A percentile compares a stretch with the other conserved stretches of the same genome.
Conservation (phyloP, 92 coral and sea anemone species). For the Umimayanthus chanpuru region DNA sequence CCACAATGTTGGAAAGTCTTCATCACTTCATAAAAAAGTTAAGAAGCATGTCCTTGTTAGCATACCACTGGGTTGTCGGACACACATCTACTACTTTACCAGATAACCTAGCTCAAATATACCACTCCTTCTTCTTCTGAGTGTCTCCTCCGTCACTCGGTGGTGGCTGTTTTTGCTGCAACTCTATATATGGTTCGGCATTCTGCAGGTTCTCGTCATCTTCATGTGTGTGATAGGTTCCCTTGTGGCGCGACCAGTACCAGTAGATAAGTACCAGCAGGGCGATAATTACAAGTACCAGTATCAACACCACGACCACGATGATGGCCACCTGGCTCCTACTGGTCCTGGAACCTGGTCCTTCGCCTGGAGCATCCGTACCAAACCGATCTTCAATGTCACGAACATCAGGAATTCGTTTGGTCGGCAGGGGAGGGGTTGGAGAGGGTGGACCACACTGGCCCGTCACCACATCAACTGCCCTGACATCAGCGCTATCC, state of each 20-base stretch:
- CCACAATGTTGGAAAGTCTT: not conserved
- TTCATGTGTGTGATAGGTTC: slow-evolving; percentile 90
- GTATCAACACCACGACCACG: slow-evolving; percentile 65
- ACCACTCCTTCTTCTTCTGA: slow-evolving; percentile 86
- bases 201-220: slow-evolving; percentile 69
- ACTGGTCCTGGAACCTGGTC: slow-evolving; percentile 43
- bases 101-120: slow-evolving; percentile 46
- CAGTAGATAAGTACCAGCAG: slow-evolving; percentile 76
- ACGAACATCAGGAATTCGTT: slow-evolving; percentile 57
- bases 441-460: slow-evolving; percentile 69
- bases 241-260: slow-evolving; percentile 91
- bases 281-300: slow-evolving; percentile 65
- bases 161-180: slow-evolving; percentile 52
- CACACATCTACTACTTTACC: not conserved
- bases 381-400: slow-evolving; percentile 6
- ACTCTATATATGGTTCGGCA: slow-evolving; percentile 75
- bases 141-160: slow-evolving; percentile 48
- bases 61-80: slow-evolving; percentile 2
- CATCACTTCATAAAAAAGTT: not conserved
- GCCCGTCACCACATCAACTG: not conserved
- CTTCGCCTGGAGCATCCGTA: slow-evolving; percentile 40
- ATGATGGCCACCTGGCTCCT: slow-evolving; percentile 73
- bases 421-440: slow-evolving; percentile 72
- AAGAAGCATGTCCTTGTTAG: not conserved
- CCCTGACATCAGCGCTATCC: slow-evolving; percentile 20